Conservation (phyloP, 1,140 invertebrate species). For the Lepidurus couesii region DNA sequence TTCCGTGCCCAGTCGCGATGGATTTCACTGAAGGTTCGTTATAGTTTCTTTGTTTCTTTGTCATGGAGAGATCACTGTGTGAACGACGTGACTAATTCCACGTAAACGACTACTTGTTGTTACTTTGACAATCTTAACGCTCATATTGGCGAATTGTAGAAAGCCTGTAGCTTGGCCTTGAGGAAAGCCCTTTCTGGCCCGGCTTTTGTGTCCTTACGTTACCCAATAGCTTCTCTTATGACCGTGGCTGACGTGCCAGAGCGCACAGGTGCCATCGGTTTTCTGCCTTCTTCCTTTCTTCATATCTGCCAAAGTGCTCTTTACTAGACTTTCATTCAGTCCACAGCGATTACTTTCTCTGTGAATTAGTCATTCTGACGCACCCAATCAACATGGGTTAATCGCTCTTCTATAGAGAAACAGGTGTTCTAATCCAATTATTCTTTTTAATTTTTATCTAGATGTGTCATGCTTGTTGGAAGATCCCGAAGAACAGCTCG, state of each 20-base stretch:
- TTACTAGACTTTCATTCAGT: not conserved
- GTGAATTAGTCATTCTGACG: not conserved
- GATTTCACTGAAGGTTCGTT: conserved; percentile 26
- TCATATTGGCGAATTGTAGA: not conserved
- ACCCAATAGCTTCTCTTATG: not conserved
- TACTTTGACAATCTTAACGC: not conserved
- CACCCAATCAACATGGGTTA: too few relatives aligned
- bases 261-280: not conserved
- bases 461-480: conserved; percentile 25
- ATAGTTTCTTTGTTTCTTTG: not conserved
- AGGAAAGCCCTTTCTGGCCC: not conserved
- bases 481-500: conserved; percentile 27
- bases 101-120: not conserved
- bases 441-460: not conserved
- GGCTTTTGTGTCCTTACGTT: not conserved
- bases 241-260: not conserved
- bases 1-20: conserved; percentile 13
- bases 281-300: not conserved
- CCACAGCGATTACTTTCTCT: not conserved
- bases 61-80: not conserved
- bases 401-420: not conserved
- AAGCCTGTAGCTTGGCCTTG: not conserved
- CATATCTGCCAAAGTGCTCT: not conserved
- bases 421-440: not conserved
- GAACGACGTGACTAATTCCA: not conserved